Percentiles rank a stretch among this genome's conserved stretches.
Evolutionary conservation across 2,797 vertebrate species (phyloP).

Genomic region (Eulemur coronatus): DNA sequence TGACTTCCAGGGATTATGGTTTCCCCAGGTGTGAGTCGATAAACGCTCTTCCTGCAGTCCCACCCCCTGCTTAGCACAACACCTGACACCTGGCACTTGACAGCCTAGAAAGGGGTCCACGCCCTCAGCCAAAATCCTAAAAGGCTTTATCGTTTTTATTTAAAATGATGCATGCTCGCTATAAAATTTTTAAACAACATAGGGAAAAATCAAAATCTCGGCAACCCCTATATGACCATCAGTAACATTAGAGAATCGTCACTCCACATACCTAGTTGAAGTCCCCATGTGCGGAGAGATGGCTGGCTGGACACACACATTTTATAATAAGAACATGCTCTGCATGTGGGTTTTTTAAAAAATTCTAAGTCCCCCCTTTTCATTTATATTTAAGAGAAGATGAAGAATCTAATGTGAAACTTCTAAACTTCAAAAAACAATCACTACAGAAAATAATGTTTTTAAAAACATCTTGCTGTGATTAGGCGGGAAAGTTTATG

Average conservation of each 20-base stretch:
- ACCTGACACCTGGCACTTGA: neutral
- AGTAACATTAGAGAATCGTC: neutral
- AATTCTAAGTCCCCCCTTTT: no score
- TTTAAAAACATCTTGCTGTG: neutral
- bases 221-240: neutral
- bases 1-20: no score
- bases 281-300: fast-evolving
- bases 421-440: neutral
- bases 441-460: neutral
- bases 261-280: fast-evolving
- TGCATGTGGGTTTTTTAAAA: neutral
- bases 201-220: neutral
- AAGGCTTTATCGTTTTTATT: neutral
- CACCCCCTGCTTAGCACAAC: neutral
- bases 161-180: neutral
- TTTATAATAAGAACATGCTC: fast-evolving
- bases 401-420: neutral
- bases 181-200: neutral
- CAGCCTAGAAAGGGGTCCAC: neutral
- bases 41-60: neutral
- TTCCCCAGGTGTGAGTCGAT: neutral
- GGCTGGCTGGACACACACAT: fast-evolving
- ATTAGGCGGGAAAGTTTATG: neutral
- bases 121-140: neutral
- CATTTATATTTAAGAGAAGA: neutral